Conservation (phyloP, 2,113 vertebrate species). For the Felis catus region DNA sequence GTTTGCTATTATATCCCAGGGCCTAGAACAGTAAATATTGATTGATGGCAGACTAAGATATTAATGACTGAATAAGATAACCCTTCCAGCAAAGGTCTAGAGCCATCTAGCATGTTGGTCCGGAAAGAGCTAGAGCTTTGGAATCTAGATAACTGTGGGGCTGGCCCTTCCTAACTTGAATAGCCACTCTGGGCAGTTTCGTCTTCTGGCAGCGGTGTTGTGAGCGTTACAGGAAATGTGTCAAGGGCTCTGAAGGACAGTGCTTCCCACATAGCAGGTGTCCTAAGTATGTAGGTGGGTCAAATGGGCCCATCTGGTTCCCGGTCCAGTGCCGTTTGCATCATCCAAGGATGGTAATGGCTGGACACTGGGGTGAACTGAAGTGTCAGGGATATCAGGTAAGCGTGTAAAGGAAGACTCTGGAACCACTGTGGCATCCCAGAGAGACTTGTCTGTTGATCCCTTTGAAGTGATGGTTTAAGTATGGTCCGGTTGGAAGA, state of each 20-base stretch:
- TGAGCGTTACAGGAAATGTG: background rate
- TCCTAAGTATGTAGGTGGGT: no score
- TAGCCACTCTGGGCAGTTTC: no score
- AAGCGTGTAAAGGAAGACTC: background rate
- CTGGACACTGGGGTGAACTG: rapidly evolving
- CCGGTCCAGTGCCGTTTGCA: background rate
- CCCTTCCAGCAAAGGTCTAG: background rate
- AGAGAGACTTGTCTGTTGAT: background rate
- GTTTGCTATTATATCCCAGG: background rate
- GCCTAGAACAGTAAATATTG: background rate
- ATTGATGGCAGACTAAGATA: background rate
- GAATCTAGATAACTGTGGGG: background rate
- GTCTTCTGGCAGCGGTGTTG: background rate
- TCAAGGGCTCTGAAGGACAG: background rate
- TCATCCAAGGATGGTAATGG: background rate
- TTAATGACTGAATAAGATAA: background rate
- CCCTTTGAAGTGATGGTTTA: background rate
- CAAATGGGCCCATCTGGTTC: background rate
- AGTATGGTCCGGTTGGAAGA: background rate
- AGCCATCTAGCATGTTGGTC: no score
- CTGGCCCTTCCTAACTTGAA: background rate
- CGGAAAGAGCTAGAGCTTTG: background rate
- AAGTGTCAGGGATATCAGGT: background rate
- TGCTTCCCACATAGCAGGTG: background rate
- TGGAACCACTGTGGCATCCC: no score